These are phyloP conservation scores for Rhyacophila evoluta DNA, from an alignment of 2,888 invertebrate genomes.

Conservation along the genomic window DNA sequence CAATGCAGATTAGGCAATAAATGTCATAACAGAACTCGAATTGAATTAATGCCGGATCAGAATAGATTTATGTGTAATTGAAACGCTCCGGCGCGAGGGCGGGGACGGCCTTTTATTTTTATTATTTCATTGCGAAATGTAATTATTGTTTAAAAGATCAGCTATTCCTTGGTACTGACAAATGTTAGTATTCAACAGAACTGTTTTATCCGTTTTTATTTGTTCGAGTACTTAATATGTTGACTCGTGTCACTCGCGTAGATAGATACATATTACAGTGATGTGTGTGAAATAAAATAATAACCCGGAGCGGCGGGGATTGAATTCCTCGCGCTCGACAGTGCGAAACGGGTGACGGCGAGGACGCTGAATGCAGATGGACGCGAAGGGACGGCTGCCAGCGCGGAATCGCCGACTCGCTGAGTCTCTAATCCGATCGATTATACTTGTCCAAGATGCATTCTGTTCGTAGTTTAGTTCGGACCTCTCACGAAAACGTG, in stretches of 20 bases:
- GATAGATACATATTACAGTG: not conserved
- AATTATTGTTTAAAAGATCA: too few species aligned
- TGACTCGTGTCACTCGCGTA: not conserved
- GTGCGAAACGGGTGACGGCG: not conserved
- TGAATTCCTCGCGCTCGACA: not conserved
- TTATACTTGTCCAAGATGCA: too few species aligned
- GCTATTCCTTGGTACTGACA: too few species aligned
- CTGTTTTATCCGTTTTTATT: too few species aligned
- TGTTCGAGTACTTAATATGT: too few species aligned
- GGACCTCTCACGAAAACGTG: too few species aligned
- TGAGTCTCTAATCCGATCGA: too few species aligned
- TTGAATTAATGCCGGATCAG: not conserved
- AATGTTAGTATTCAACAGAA: too few species aligned
- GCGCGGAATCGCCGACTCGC: not conserved
- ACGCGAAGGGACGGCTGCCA: not conserved
- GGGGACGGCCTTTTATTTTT: not conserved
- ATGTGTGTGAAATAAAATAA: conserved; percentile 22
- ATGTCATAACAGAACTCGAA: not conserved
- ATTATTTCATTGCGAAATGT: too few species aligned
- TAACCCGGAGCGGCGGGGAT: not conserved
- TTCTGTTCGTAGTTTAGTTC: too few species aligned
- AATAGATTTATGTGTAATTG: not conserved
- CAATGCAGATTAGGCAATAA: not conserved
- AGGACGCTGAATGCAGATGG: not conserved
- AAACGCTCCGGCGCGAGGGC: not conserved